phyloP scores from a whole-genome alignment of 2,113 vertebrate genomes.

The Himantopus leucocephalus region DNA sequence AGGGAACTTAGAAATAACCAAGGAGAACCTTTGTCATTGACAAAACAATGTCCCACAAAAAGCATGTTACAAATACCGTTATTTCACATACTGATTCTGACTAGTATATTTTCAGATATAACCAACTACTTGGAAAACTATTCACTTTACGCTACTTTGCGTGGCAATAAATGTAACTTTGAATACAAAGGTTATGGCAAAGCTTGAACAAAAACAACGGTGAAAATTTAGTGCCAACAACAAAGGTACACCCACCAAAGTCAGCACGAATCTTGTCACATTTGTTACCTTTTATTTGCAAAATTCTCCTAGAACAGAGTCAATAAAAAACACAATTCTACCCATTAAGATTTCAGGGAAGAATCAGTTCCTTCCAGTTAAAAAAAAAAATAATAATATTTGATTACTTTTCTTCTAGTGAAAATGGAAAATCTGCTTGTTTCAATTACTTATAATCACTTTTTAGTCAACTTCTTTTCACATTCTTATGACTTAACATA shows the following conservation, averaged over 20 bases:
- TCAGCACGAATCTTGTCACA: accelerated
- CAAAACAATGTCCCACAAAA: neutral
- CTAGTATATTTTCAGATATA: neutral
- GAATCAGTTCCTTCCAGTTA: neutral
- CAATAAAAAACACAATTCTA: neutral
- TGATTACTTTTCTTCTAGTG: neutral
- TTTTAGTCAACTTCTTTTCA: neutral
- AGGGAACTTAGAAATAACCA: neutral
- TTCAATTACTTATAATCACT: neutral
- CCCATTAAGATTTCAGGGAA: neutral
- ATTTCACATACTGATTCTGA: neutral
- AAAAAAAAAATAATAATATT: neutral
- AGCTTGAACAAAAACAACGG: neutral
- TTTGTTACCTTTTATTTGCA: neutral
- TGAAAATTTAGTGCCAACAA: neutral
- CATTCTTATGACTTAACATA: neutral
- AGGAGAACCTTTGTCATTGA: neutral
- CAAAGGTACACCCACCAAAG: neutral
- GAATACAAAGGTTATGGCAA: neutral
- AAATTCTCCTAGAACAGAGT: neutral
- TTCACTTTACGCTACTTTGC: neutral
- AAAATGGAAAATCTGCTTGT: neutral
- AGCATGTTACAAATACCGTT: neutral
- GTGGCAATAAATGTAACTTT: neutral
- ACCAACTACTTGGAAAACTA: neutral